Base-by-base conservation (phyloP, 2,888 invertebrate genomes). In the Sicus ferrugineus region DNA sequence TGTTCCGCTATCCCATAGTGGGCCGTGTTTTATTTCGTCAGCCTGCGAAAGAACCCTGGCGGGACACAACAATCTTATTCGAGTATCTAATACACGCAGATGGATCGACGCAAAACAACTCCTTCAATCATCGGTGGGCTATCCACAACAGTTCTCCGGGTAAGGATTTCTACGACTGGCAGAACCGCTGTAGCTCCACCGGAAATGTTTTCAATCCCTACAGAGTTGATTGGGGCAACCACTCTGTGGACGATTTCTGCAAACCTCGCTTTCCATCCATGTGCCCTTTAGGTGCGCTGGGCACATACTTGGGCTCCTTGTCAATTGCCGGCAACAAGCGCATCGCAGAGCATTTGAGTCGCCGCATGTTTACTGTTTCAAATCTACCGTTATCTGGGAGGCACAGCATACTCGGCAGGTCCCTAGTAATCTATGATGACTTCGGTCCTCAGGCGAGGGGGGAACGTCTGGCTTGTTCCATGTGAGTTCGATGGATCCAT, bases 81-180 rank as follows among this genome's bases (percentile, higher is more conserved):
- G 95, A 95, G 82, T 91, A 92, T 79, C 86, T 97, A 77, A 90
- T 95, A 34, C 96, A 96, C 83, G 93, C 93, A 0, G 96, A 97
- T 83, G 95, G 95, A 0, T 89, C 92, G 3, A 89, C 88, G 67
- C 86, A 92, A 69, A 93, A 94, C 82, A 91, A 91, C 82, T 91
- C 92, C 0, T 87, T 87, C 54, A 88, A 88, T 14, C 94, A 94
- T 83, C 89, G 93, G 73, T 97, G 96, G 96, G 92, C 92, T 14
- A 88, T 97, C 21, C 94, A 96, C 81, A 90, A 90, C 69, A 86
- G 88, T 74, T 88, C 93, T 0, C 93, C 95, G 0, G 95, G 94
- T 21, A 90, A 89, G 71, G 97, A 97, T 85, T 96, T 92, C 85
- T 95, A 95, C 83, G 94, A 95, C 84, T 96, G 96, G 96, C 92